These are phyloP conservation scores for Panthera uncia DNA, from an alignment of 2,113 vertebrate genomes.

Conservation along the genomic window DNA sequence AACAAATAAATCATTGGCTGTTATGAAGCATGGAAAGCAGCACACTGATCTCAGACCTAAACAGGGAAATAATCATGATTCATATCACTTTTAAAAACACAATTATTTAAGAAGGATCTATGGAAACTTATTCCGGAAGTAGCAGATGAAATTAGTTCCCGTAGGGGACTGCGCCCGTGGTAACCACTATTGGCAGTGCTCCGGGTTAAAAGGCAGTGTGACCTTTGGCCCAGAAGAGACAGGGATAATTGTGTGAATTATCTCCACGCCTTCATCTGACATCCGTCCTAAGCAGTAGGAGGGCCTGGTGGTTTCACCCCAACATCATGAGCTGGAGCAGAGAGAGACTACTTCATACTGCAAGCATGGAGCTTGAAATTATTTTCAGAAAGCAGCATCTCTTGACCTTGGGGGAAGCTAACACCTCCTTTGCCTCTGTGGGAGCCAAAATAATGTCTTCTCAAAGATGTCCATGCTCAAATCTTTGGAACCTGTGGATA, in stretches of 20 bases:
- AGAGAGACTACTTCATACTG: not conserved
- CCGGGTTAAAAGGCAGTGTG: not conserved
- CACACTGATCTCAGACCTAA: slow-evolving; percentile 34
- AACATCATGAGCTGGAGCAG: not conserved
- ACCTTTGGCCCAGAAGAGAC: not conserved
- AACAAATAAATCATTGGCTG: slow-evolving; percentile 44
- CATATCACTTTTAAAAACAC: not conserved
- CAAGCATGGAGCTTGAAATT: not conserved
- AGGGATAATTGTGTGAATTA: not conserved
- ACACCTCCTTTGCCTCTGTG: not conserved
- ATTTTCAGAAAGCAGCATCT: not conserved
- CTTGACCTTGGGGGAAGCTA: not conserved
- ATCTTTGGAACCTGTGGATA: not conserved
- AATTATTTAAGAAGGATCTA: not conserved
- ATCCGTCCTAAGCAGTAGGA: not conserved
- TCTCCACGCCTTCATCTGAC: not conserved
- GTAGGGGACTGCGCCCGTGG: not conserved
- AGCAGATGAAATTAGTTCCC: not conserved
- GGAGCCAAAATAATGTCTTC: not conserved
- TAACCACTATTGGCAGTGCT: not conserved
- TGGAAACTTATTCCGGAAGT: slow-evolving; percentile 14
- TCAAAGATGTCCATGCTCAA: not conserved
- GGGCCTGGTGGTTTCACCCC: not conserved
- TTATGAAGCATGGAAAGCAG: not conserved
- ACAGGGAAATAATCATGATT: not conserved